Conservation (phyloP, 1,140 invertebrate genomes). For the Pteromalus puparum region DNA sequence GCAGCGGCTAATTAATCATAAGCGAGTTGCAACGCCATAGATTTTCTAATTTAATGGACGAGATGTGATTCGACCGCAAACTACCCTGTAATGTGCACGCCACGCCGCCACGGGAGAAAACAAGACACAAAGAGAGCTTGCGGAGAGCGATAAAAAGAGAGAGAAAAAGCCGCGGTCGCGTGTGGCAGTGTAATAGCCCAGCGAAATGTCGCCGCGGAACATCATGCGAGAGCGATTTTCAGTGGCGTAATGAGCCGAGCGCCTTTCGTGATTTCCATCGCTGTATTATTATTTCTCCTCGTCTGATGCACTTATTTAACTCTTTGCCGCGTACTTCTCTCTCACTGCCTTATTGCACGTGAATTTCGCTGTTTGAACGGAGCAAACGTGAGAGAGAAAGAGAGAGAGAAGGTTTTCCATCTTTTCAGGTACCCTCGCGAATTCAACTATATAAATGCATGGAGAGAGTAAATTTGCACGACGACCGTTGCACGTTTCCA, state of each 20-base stretch:
- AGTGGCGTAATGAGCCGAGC: background rate
- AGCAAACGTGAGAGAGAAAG: conserved; percentile 8
- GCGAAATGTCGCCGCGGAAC: background rate
- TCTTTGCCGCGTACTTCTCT: background rate
- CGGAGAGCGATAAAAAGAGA: background rate
- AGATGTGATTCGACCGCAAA: conserved; percentile 12
- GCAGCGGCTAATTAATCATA: background rate
- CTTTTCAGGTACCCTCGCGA: conserved; percentile 25
- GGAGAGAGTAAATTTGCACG: conserved; percentile 48
- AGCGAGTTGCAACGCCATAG: background rate
- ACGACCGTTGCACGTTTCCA: conserved; percentile 43
- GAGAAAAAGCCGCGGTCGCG: background rate
- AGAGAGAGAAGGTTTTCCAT: conserved; percentile 1
- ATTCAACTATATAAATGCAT: conserved; percentile 54
- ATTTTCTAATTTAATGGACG: conserved; percentile 13
- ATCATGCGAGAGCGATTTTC: background rate
- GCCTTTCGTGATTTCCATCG: background rate
- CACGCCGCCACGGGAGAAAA: background rate
- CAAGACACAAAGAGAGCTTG: background rate
- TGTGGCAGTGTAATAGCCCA: background rate
- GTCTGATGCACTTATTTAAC: background rate
- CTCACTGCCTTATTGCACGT: background rate
- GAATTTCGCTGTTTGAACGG: conserved; percentile 5
- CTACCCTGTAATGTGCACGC: background rate
- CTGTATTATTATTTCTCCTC: background rate